Evolutionary conservation across 1,140 invertebrate genomes (phyloP), one percentile per base, ranked within the genome.

Genomic region (Dendrolimus kikuchii): DNA sequence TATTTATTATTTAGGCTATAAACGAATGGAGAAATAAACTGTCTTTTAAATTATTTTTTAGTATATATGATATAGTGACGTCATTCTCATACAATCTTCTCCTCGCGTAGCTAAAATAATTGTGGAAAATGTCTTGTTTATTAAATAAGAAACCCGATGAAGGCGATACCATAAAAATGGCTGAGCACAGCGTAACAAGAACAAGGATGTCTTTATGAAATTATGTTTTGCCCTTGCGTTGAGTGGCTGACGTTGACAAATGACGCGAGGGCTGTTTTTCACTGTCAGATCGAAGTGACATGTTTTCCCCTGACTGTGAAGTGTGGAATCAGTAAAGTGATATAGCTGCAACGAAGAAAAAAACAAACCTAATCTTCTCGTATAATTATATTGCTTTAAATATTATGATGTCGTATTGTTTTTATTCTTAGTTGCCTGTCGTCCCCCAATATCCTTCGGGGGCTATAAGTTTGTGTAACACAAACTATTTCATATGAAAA

Each of bases 131-230:
- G 9, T 5, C 3, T 44, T 44, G 44, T 68, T 59, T 70, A 65
- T 67, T 50, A 62, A 61, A 69, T 69, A 62, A 72, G 62, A 66
- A 53, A 61, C 48, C 66, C 64, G 63, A 68, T 62, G 67, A 66
- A 61, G 61, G 50, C 49, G 55, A 58, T 66, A 59, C 57, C 53
- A 64, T 71, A 69, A 66, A 71, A 68, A 51, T 56, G 60, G 58
- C 48, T 56, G 57, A 56, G 59, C 62, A 57, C 59, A 53, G 53
- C 60, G 58, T 74, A 73, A 75, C 67, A 73, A 74, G 71, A 79
- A 75, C 71, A 77, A 66, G 65, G 71, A 81, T 72, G 74, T 83
- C 76, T 83, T 78, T 80, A 81, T 81, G 68, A 79, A 81, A 81
- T 81, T 74, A 76, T 81, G 74, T 80, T 81, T 78, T 77, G 75